A percentile compares a stretch with the other conserved stretches of the same genome.
Conservation (phyloP, 2,888 invertebrate genomes). For the Notodonta dromedarius region DNA sequence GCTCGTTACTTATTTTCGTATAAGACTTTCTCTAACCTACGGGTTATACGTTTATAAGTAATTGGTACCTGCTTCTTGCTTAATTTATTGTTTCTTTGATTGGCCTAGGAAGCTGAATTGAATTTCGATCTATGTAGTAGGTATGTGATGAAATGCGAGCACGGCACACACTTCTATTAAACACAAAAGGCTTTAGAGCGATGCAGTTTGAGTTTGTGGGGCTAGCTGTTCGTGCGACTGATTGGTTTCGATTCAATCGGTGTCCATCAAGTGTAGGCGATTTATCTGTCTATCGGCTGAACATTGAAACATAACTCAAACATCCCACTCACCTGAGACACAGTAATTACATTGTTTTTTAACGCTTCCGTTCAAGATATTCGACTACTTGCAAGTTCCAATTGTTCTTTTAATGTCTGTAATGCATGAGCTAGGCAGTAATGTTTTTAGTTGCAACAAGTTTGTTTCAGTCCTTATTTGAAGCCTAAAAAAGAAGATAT, state of each 20-base stretch:
- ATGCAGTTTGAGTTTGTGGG: neutral
- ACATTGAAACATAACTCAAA: too few relatives aligned
- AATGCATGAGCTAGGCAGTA: too few relatives aligned
- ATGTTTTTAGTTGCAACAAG: too few relatives aligned
- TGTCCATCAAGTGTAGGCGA: neutral
- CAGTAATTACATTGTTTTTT: too few relatives aligned
- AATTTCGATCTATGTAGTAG: neutral
- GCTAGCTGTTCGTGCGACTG: neutral
- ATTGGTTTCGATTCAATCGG: conserved; percentile 1
- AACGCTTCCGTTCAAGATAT: too few relatives aligned
- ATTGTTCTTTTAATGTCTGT: too few relatives aligned
- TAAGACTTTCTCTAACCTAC: neutral
- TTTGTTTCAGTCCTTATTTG: too few relatives aligned
- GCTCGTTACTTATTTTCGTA: too few relatives aligned
- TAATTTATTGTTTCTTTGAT: neutral
- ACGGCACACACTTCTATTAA: neutral
- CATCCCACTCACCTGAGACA: too few relatives aligned
- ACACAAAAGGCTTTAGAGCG: conserved; percentile 1
- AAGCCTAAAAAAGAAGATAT: too few relatives aligned
- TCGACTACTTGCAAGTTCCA: too few relatives aligned
- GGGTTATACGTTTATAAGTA: too few relatives aligned
- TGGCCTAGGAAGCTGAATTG: neutral
- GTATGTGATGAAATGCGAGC: neutral
- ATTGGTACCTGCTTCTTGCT: neutral
- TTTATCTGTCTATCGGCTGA: neutral